Percentiles rank a stretch among this genome's conserved stretches.
These are phyloP conservation scores for Paratrypauchen microcephalus DNA, from an alignment of 2,797 vertebrate genomes.

Conservation along the genomic window DNA sequence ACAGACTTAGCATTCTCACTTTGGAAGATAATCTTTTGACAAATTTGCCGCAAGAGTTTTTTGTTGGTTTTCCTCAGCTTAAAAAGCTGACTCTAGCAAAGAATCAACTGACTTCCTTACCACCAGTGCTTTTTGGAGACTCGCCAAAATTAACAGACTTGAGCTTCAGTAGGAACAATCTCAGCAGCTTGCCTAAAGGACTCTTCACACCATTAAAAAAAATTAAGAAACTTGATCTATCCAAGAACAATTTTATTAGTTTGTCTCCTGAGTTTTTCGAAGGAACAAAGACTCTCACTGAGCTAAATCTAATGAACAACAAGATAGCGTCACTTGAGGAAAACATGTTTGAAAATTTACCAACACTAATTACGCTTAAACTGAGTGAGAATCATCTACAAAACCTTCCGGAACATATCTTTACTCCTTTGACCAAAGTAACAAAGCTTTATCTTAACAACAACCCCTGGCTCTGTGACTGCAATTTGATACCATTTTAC, in stretches of 20 bases:
- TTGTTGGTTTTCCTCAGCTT: constrained; percentile 74
- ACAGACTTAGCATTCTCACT: constrained; percentile 66
- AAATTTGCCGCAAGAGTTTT: constrained; percentile 65
- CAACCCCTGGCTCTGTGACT: constrained; percentile 87
- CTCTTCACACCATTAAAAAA: constrained; percentile 73
- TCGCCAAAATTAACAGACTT: constrained; percentile 60
- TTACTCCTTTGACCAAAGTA: constrained; percentile 65
- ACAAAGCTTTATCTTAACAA: constrained; percentile 67
- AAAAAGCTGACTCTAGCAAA: constrained; percentile 66
- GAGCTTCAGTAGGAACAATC: constrained; percentile 73
- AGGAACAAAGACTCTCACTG: constrained; percentile 67
- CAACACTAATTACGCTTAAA: constrained; percentile 66
- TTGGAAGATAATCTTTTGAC: constrained; percentile 76
- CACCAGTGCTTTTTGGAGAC: constrained; percentile 69
- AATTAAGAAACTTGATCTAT: constrained; percentile 73
- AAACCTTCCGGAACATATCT: constrained; percentile 59
- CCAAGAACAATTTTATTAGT: constrained; percentile 69
- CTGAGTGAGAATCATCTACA: constrained; percentile 57
- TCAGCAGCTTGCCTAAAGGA: constrained; percentile 70
- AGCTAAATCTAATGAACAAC: constrained; percentile 75
- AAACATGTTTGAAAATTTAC: constrained; percentile 63
- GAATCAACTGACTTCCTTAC: constrained; percentile 70
- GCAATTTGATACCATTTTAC: constrained; percentile 68
- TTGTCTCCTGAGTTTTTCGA: constrained; percentile 71
- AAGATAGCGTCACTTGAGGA: constrained; percentile 57